A percentile compares a stretch with the other conserved stretches of the same genome.
These are phyloP conservation scores for Drosophila longiperda DNA, from an alignment of 2,888 invertebrate genomes.

Conservation along the genomic window DNA sequence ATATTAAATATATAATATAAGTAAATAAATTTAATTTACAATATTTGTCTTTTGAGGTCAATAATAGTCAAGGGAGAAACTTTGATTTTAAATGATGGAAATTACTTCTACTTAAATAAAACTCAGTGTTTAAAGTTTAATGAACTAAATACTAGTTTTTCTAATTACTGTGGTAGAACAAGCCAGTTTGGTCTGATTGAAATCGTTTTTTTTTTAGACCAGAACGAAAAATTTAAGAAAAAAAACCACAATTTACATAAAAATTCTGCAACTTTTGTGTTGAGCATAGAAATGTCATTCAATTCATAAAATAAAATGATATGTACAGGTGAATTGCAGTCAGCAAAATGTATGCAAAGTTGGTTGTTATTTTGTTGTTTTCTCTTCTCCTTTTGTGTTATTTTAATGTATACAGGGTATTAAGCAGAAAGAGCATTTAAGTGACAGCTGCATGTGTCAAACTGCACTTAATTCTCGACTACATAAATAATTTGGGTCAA, in stretches of 20 bases:
- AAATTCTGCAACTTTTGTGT: background rate
- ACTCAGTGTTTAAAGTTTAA: background rate
- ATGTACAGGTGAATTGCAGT: background rate
- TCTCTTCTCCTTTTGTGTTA: background rate
- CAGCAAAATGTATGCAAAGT: background rate
- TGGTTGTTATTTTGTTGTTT: background rate
- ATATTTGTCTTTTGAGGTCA: too few species aligned
- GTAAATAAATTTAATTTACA: too few species aligned
- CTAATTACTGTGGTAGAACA: background rate
- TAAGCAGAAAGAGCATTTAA: slow-evolving; percentile 41
- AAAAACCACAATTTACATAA: background rate
- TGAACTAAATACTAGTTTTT: background rate
- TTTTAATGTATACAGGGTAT: slow-evolving; percentile 13
- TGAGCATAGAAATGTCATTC: background rate
- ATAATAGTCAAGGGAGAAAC: too few species aligned
- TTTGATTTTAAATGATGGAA: background rate
- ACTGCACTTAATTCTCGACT: slow-evolving; percentile 58
- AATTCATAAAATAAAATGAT: background rate
- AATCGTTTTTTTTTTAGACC: background rate
- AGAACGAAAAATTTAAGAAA: background rate
- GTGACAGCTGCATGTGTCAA: slow-evolving; percentile 63
- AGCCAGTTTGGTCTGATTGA: background rate
- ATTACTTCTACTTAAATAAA: background rate
- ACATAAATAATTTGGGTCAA: slow-evolving; percentile 71
- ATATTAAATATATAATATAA: too few species aligned